Conservation (phyloP, 92 coral and sea anemone genomes). For the Montipora capitata region DNA sequence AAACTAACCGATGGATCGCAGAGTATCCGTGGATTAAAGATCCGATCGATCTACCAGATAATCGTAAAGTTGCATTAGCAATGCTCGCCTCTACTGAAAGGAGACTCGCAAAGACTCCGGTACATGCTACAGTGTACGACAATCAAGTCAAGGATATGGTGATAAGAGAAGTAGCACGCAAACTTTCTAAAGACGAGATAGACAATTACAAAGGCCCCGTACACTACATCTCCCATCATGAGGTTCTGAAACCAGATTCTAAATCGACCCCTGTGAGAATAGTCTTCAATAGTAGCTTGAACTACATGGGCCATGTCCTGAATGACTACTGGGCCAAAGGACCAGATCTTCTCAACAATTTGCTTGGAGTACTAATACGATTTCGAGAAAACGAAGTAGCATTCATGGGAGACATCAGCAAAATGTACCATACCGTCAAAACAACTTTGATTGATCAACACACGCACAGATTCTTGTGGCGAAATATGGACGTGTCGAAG, state of each 20-base stretch:
- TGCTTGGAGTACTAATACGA: conserved; percentile 69
- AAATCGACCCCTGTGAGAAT: conserved; percentile 77
- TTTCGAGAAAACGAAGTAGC: conserved; percentile 78
- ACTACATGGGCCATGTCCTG: conserved; percentile 56
- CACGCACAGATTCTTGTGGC: no score
- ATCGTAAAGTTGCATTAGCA: conserved; percentile 54
- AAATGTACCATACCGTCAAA: background rate
- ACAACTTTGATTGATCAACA: no score
- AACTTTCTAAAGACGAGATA: conserved; percentile 57
- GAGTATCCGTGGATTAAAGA: conserved; percentile 48
- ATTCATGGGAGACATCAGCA: conserved; percentile 53
- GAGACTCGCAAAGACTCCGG: conserved; percentile 11
- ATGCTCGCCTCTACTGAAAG: conserved; percentile 77
- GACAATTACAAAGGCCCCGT: conserved; percentile 63
- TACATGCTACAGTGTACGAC: conserved; percentile 71
- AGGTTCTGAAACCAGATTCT: no score
- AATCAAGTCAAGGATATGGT: conserved; percentile 83
- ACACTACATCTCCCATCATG: conserved; percentile 47
- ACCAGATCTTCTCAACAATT: conserved; percentile 72
- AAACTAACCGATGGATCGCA: background rate
- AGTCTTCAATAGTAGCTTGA: conserved; percentile 76
- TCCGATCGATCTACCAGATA: conserved; percentile 73
- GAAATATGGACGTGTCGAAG: no score
- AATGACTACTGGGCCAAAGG: conserved; percentile 77
- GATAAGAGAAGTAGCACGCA: conserved; percentile 72